Evolutionary conservation across 2,797 vertebrate species (phyloP), one percentile per base, ranked within the genome.

Genomic region (Acanthurus tractus): DNA sequence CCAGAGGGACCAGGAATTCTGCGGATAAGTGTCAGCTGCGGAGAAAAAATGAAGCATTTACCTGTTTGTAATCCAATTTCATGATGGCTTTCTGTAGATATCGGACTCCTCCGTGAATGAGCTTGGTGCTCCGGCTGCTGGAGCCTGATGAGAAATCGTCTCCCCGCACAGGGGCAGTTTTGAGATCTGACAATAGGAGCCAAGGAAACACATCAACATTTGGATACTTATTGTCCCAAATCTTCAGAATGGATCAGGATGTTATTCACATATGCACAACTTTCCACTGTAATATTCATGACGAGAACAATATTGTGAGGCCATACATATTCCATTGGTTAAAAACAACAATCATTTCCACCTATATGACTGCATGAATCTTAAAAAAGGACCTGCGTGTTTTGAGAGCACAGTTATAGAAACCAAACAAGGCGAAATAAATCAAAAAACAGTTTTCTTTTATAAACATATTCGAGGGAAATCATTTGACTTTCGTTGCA

Each of bases 31-130:
- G 95, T 96, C 95, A 96, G 91, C 93, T 92, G 89, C 81, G 71
- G 93, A 95, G 94, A 95, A 95, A 96, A 96, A 96, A 96, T 97
- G 95, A 96, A 96, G 96, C 96, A 97, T 96, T 97, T 97, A 99
- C 98, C 98, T 99, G 98, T 95, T 99, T 97, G 46, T 97, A 95
- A 97, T 99, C 97, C 95, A 96, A 91, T 95, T 96, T 97, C 96
- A 95, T 97, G 96, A 98, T 96, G 95, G 97, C 98, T 97, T 97
- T 99, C 96, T 98, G 97, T 93, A 98, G 97, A 93, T 98, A 99
- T 93, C 97, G 96, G 93, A 99, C 97, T 93, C 98, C 97, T 92
- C 97, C 95, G 59, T 97, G 97, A 96, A 99, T 97, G 96, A 99
- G 95, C 95, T 97, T 95, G 94, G 96, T 97, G 93, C 97, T 96